Evolutionary conservation across 2,113 vertebrate genomes (phyloP), one percentile per base, ranked within the genome.

Genomic region (Tenebrosternarchus preto): DNA sequence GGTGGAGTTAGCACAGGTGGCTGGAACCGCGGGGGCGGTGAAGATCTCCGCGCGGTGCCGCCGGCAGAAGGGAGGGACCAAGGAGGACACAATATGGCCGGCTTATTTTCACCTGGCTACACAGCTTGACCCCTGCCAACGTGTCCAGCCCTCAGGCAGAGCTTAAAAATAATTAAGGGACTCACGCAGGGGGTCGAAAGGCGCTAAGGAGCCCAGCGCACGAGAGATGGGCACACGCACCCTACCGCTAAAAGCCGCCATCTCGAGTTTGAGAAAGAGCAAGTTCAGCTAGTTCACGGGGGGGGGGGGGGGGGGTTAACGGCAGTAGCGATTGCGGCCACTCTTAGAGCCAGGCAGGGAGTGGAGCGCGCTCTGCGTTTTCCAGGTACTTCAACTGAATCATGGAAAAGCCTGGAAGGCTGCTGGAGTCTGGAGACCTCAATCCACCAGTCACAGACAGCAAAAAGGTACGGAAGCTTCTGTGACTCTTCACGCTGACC

Each of bases 41-140:
- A 76, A 85, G 88, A 91, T 90, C 89, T 91, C 89, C 89, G 91
- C 1, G 71, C 86, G 88, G 87, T 84, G 89, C 87, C 85, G 87
- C 85, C 83, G 81, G 85, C 73, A 81, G 86, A 89, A 85, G 90
- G 88, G 86, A 88, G 88, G 85, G 88, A 84, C 70, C 66, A 87
- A 87, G 87, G 88, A 83, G 87, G 85, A 82, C 4, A 82, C 92
- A 93, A 94, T 93, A 94, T 93, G 93, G 92, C 87, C 85, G 89
- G 87, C 91, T 94, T 92, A 92, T 91, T 89, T 89, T 91, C 92
- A 92, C 90, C 89, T 91, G 91, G 90, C 89, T 92, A 91, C 91
- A 92, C 91, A 93, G 91, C 93, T 92, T 93, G 92, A 93, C 93
- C 92, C 90, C 90, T 89, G 88, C 86, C 88, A 87, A 82, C 56